Evolutionary conservation across 2,113 vertebrate species (phyloP), one percentile per base, ranked within the genome.

Genomic region (Rhagologus leucostigma): DNA sequence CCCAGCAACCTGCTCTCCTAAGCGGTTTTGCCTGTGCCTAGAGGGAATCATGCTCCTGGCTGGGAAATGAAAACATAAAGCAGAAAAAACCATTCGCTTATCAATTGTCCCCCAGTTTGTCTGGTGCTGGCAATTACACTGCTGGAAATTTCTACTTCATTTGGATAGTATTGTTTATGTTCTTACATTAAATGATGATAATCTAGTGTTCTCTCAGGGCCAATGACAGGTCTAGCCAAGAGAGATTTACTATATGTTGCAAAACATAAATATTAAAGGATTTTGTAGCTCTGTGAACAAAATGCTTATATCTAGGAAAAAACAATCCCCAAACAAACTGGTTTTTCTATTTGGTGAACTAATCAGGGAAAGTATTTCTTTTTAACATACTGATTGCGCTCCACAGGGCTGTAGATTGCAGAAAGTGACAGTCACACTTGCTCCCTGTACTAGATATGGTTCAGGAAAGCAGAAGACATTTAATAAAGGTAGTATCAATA

Each of bases 381-480:
- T 57, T 63, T 27, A 52, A 64, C 13, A 30, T 79, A 57, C 1
- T 64, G 22, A 49, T 55, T 89, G 33, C 78, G 39, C 17, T 87
- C 10, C 35, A 35, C 6, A 63, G 71, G 39, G 44, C 39, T 59
- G 17, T 19, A 53, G 62, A 24, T 41, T 73, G 67, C 39, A 90
- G n/a, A 53, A 77, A 69, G 46, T 50, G 30, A 59, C 2, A 46
- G 23, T 78, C 35, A 41, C 18, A 8, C 12, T 74, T 91, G 23
- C 13, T 83, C 3, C 16, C 39, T 82, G 35, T 50, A 41, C 35
- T 75, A 46, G 33, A 37, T 60, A 35, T 0, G 3, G 37, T 60
- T 89, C 81, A 64, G 65, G 32, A 94, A 78, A 84, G 16, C 41
- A 92, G 71, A 87, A 90, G 49, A 63, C 27, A 64, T 87, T 80